Percentiles rank a stretch among this genome's conserved stretches.
phyloP scores from a whole-genome alignment of 1,140 invertebrate species.

The Cydia splendana region DNA sequence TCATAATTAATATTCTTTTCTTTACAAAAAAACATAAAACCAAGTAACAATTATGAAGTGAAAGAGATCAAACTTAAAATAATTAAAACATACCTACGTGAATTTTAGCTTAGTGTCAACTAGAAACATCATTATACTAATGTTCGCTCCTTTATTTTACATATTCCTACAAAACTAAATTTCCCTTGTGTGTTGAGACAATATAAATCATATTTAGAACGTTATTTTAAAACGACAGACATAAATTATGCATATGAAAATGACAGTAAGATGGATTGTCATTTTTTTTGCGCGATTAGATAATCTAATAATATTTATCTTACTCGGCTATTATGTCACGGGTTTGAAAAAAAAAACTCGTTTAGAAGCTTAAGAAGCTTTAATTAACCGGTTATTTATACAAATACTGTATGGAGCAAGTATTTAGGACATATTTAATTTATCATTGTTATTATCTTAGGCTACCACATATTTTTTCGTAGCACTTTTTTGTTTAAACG shows the following conservation, averaged over 20 bases:
- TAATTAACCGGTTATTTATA: constrained; percentile 20
- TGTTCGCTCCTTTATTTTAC: background rate
- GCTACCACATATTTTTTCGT: background rate
- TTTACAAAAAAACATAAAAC: too few relatives aligned
- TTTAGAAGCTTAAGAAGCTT: background rate
- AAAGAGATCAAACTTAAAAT: background rate
- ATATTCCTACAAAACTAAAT: background rate
- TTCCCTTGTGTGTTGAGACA: constrained; percentile 17
- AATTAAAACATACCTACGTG: background rate
- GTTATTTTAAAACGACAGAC: background rate
- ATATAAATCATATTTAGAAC: background rate
- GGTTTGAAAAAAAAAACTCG: background rate
- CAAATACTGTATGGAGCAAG: background rate
- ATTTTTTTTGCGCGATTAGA: constrained; percentile 12
- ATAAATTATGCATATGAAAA: background rate
- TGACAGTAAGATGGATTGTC: background rate
- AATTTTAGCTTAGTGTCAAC: background rate
- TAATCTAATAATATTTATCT: constrained; percentile 19
- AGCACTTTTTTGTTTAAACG: too few relatives aligned
- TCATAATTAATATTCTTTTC: too few relatives aligned
- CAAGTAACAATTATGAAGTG: too few relatives aligned
- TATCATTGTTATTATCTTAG: constrained; percentile 2
- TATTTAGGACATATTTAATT: constrained; percentile 12
- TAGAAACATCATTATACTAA: background rate
- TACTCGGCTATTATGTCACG: constrained; percentile 8